Evolutionary conservation across 2,888 invertebrate genomes (phyloP).

Genomic region (Lithophane leautieri): DNA sequence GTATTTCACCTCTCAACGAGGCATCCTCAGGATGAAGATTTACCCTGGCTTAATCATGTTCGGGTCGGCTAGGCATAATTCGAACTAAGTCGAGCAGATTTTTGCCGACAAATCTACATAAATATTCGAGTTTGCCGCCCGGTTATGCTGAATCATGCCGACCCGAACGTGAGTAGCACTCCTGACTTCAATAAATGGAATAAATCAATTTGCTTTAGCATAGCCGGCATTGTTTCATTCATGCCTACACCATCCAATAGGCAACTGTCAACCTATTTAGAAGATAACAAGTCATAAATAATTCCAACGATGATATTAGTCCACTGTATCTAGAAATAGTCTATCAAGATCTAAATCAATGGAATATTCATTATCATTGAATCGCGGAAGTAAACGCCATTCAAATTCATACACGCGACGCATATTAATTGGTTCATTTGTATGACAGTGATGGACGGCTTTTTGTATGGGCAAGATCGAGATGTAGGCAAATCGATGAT

Average conservation of each 20-base stretch:
- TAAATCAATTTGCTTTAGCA: background rate
- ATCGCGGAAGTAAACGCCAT: constrained; percentile 66
- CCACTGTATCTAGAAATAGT: constrained; percentile 57
- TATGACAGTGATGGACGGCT: constrained; percentile 54
- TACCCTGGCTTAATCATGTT: background rate
- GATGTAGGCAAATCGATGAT: constrained; percentile 52
- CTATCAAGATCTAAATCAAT: constrained; percentile 59
- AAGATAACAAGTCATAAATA: constrained; percentile 51
- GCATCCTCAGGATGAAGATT: too few relatives aligned
- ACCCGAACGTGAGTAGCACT: background rate
- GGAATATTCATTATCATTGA: constrained; percentile 60
- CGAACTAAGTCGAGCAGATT: background rate
- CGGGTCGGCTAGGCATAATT: background rate
- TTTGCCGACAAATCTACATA: too few relatives aligned
- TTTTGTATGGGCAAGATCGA: constrained; percentile 56
- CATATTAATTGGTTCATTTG: constrained; percentile 67
- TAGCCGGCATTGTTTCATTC: constrained; percentile 17
- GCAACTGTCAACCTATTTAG: constrained; percentile 48
- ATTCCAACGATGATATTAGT: constrained; percentile 53
- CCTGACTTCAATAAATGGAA: background rate
- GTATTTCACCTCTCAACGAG: too few relatives aligned
- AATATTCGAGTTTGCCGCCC: background rate
- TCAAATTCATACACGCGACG: constrained; percentile 62
- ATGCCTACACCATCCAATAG: constrained; percentile 11
- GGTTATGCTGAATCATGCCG: background rate